Percentiles rank a stretch among this genome's conserved stretches.
These are phyloP conservation scores for Tricholauxania praeusta DNA, from an alignment of 2,888 invertebrate genomes.

Conservation along the genomic window DNA sequence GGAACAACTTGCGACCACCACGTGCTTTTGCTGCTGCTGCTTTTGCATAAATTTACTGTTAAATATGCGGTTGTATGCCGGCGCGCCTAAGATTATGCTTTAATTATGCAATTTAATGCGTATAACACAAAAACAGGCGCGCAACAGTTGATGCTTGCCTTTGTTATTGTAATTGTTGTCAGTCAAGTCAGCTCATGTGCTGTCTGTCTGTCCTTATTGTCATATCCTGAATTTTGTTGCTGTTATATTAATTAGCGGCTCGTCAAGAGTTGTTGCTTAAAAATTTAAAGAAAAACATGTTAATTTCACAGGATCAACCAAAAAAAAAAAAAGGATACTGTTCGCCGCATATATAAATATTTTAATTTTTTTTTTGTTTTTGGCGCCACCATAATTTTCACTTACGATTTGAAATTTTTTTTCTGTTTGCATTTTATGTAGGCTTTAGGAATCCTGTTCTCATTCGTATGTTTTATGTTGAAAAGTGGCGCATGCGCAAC, in stretches of 20 bases:
- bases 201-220: no score
- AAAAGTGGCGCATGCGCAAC: background rate
- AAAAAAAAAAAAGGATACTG: background rate
- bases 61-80: constrained; percentile 28
- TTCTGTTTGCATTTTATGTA: background rate
- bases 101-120: constrained; percentile 27
- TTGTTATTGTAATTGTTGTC: constrained; percentile 5
- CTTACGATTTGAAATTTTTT: background rate
- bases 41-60: constrained; percentile 32
- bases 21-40: constrained; percentile 21
- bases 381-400: background rate
- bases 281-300: constrained; percentile 4
- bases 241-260: background rate
- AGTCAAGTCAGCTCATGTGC: no score
- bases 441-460: background rate
- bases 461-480: background rate
- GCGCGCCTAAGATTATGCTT: constrained; percentile 29
- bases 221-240: background rate
- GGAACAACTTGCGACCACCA: constrained; percentile 30
- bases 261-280: background rate
- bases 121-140: background rate
- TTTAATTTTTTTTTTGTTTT: background rate
- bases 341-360: background rate
- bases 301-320: background rate
- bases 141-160: constrained; percentile 21